Base-by-base conservation (phyloP, 2,113 vertebrate species). In the Myotis davidii region DNA sequence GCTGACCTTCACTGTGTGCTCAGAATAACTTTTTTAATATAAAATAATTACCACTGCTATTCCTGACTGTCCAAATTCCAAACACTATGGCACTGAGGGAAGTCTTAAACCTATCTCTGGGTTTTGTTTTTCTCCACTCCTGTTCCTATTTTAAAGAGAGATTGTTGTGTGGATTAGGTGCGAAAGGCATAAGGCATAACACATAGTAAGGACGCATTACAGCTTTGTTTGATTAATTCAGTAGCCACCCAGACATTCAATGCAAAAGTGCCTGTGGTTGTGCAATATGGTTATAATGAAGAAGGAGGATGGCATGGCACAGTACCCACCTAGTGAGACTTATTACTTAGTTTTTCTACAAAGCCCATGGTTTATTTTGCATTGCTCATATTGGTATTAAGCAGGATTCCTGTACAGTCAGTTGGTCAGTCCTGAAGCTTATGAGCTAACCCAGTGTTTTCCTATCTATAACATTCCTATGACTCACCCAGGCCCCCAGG, bases 81-180 rank as follows among this genome's bases (percentile, higher is more conserved):
- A 54, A 83, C 20, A 54, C 14, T 54, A 6, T 42, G 39, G n/a
- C 39, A 5, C 18, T n/a, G 6, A 37, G 9, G 21, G 14, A 29
- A 70, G 52, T 5, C 21, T 14, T 32, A 9, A 59, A 64, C 8
- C 2, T 50, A 42, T 50, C 34, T 56, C 45, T 21, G 10, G 3
- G 7, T 54, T 27, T 91, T 85, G 12, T n/a, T 72, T 74, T 79
- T 21, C 52, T 94, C n/a, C 23, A 25, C 6, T 39, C 56, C 52
- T 65, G 37, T 78, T 92, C 39, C 89, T 59, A 29, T n/a, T 86
- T 77, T 67, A 18, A 72, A 85, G 83, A 88, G 13, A 32, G 25
- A 45, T 7, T 56, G 9, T 32, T 25, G 4, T 37, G 9, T 11
- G 39, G 32, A 29, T 54, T 64, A 34, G 23, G 16, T 6, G 10